Percentiles rank a stretch among this genome's conserved stretches.
These are phyloP conservation scores for Bos taurus DNA, from an alignment of 2,113 vertebrate genomes.

Conservation along the genomic window ARS-UCD2.0 NC_037354.1:8936001-8936500, in stretches of 20 bases:
- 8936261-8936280: neutral
- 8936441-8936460: neutral
- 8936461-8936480: neutral
- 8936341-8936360: neutral
- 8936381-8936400: no score
- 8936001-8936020: neutral
- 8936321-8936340: neutral
- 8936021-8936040: neutral
- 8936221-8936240: neutral
- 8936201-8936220: neutral
- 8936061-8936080: neutral
- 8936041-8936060: neutral
- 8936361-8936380: neutral
- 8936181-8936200: neutral
- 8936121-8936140: neutral
- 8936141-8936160: neutral
- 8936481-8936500: neutral
- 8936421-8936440: accelerated
- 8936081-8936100: neutral
- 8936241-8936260: neutral
- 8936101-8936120: neutral
- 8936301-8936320: no score
- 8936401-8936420: neutral
- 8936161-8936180: neutral
- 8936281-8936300: neutral